These are phyloP conservation scores for Brachionus angularis DNA, from an alignment of 1,140 invertebrate genomes.

Conservation along the genomic window DNA sequence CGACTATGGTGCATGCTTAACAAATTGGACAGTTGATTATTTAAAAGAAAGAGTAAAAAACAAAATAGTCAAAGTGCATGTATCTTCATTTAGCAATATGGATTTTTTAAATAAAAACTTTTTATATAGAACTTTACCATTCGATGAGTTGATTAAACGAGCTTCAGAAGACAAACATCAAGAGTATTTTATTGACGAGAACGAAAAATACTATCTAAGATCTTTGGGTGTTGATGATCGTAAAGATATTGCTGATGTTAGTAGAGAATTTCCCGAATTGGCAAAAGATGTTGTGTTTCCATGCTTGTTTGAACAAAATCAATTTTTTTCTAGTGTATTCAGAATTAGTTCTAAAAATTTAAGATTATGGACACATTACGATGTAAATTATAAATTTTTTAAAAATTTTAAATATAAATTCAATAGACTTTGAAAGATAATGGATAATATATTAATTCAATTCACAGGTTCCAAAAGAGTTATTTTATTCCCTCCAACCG, in stretches of 20 bases:
- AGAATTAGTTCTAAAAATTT: conserved; percentile 60
- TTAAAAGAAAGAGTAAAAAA: conserved; percentile 54
- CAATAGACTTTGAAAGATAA: conserved; percentile 53
- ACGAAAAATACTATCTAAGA: conserved; percentile 62
- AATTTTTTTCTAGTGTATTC: conserved; percentile 64
- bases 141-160: conserved; percentile 59
- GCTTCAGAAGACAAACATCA: conserved; percentile 51
- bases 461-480: conserved; percentile 61
- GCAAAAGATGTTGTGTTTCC: conserved; percentile 60
- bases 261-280: conserved; percentile 60
- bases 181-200: conserved; percentile 56
- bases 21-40: conserved; percentile 62
- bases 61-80: conserved; percentile 61
- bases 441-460: conserved; percentile 65
- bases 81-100: conserved; percentile 57
- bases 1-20: conserved; percentile 60
- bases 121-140: conserved; percentile 60
- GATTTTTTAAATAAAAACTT: conserved; percentile 65
- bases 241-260: conserved; percentile 60
- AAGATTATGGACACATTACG: conserved; percentile 66
- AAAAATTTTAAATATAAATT: not conserved
- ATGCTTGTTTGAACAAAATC: conserved; percentile 54
- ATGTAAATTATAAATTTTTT: conserved; percentile 54
- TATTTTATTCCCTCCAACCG: conserved; percentile 61
- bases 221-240: conserved; percentile 62